Percentiles rank a stretch among this genome's conserved stretches.
Evolutionary conservation across 2,888 invertebrate genomes (phyloP).

Genomic region (Cerastoderma edule): DNA sequence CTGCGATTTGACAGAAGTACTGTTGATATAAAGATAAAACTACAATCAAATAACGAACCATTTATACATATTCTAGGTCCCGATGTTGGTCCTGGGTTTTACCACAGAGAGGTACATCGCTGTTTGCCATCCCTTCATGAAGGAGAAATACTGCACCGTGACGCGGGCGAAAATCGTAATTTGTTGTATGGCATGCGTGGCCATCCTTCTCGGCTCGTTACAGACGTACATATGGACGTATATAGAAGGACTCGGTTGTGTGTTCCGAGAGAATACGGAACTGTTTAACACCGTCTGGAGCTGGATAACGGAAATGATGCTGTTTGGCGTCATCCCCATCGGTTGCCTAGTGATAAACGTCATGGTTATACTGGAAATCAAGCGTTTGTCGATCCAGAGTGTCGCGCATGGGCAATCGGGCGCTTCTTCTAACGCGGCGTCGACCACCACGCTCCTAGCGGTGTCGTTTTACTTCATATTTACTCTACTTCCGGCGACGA

Average conservation of each 20-base stretch:
- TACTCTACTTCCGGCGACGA: constrained; percentile 82
- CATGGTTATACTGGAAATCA: constrained; percentile 81
- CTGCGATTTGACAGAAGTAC: no score
- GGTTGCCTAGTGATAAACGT: constrained; percentile 81
- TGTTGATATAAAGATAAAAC: no score
- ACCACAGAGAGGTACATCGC: constrained; percentile 83
- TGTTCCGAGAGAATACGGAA: constrained; percentile 57
- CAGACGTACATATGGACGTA: constrained; percentile 81
- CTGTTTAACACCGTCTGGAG: constrained; percentile 78
- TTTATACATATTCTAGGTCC: constrained; percentile 74
- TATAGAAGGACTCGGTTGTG: constrained; percentile 68
- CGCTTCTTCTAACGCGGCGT: constrained; percentile 73
- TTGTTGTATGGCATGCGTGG: constrained; percentile 62
- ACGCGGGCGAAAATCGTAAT: constrained; percentile 77
- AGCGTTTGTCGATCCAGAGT: constrained; percentile 71
- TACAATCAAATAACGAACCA: no score
- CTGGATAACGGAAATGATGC: constrained; percentile 78
- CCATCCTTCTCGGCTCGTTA: constrained; percentile 67
- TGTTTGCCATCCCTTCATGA: constrained; percentile 79
- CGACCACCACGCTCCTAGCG: constrained; percentile 81
- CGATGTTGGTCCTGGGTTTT: constrained; percentile 81
- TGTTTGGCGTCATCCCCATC: constrained; percentile 79
- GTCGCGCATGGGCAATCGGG: constrained; percentile 62
- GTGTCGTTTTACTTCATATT: constrained; percentile 83
- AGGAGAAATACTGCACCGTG: constrained; percentile 80